Base-by-base conservation (phyloP, 2,888 invertebrate genomes). In the Aphodius granarius region DNA sequence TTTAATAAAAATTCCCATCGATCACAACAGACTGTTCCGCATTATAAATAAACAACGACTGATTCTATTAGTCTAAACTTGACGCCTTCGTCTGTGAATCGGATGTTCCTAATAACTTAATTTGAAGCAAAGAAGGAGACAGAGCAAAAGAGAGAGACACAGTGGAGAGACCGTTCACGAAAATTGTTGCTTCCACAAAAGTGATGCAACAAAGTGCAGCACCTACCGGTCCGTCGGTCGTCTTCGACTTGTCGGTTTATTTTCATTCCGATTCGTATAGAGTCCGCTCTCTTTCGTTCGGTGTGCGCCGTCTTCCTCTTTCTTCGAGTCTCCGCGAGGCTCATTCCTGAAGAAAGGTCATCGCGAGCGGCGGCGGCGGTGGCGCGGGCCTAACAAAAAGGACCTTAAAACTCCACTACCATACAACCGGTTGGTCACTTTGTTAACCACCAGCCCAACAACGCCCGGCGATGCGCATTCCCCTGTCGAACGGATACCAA, bases 401-500 rank as follows among this genome's bases (percentile, higher is more conserved):
- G 72, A 17, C 72, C 72, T 63, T 72, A 72, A 72, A 72, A 72
- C 72, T 63, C 17, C n/a, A n/a, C 72, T 43, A 63, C 62, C 63
- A 62, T 72, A 63, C 63, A 72, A 72, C 72, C 72, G 72, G 72
- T 72, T 72, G 43, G 43, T 43, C 43, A 43, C 43, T 43, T 43
- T 43, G 43, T 43, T 43, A 43, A 43, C 43, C 43, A 43, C 43
- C 43, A 43, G 43, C 43, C 6, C 9, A 6, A 43, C 6, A 6
- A 43, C 43, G 1, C 9, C 2, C 43, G 9, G 9, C 23, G 43
- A 43, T 43, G 43, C 43, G 13, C 43, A 43, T 43, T 43, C 43
- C 43, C 43, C 43, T 43, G 43, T 43, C 43, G 43, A 43, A 43
- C 43, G 43, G 43, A 43, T 43, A 43, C 43, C 43, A 43, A n/a